These are phyloP conservation scores for Catagonus wagneri DNA, from an alignment of 2,113 vertebrate species.

Conservation along the genomic window DNA sequence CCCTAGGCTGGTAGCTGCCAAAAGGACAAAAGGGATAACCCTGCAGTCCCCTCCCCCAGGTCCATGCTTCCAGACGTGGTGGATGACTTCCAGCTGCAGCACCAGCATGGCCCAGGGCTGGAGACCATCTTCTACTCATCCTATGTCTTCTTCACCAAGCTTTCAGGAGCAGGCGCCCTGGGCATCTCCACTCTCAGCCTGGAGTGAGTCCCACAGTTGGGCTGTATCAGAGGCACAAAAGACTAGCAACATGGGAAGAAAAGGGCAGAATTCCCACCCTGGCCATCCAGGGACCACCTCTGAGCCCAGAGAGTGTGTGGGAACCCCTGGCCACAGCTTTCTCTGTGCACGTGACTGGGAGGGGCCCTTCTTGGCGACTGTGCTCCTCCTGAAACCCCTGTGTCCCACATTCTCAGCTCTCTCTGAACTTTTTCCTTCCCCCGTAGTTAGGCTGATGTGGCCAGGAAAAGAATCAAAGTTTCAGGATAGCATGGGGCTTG, in stretches of 20 bases:
- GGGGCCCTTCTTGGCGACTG: background rate
- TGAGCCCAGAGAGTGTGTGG: background rate
- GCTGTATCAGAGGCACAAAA: background rate
- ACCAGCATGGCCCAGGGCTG: constrained; percentile 92
- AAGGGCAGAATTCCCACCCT: background rate
- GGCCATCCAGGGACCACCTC: background rate
- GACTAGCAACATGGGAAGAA: background rate
- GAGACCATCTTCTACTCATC: constrained; percentile 99
- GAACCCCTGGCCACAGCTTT: background rate
- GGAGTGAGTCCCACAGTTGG: constrained; percentile 90
- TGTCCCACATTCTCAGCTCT: background rate
- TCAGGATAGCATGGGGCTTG: background rate
- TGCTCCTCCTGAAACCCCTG: background rate
- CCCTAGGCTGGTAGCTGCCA: background rate
- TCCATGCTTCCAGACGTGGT: constrained; percentile 98
- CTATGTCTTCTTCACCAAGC: constrained; percentile 97
- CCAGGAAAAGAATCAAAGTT: background rate
- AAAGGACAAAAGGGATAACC: background rate
- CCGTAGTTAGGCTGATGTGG: background rate
- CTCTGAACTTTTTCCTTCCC: background rate
- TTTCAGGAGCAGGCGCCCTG: constrained; percentile 93
- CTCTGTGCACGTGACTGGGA: background rate
- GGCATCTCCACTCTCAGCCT: constrained; percentile 96
- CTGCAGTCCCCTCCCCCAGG: constrained; percentile 84
- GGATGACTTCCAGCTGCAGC: constrained; percentile 94